Base-by-base conservation (phyloP, 2,113 vertebrate genomes). In the Dicerorhinus sumatrensis region DNA sequence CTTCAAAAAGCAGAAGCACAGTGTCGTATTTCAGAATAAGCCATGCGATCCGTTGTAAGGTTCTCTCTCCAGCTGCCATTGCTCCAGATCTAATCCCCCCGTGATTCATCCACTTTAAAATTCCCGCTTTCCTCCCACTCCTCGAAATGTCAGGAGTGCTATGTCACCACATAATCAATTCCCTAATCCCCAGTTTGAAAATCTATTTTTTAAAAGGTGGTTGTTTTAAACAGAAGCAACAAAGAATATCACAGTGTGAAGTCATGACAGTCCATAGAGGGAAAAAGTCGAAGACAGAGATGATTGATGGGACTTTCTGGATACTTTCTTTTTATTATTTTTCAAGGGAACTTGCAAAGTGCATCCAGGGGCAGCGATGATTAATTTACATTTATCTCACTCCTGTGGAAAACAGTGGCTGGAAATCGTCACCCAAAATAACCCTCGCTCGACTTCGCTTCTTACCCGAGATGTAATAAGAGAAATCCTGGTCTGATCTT, bases 41-140 rank as follows among this genome's bases (percentile, higher is more conserved):
- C 70, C 46, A 0, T 0, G 39, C 5, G 12, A 42, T 48, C 77
- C 1, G 0, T n/a, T 3, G 21, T 21, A 6, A 36, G 36, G 67
- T 29, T 51, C 36, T 18, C 31, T 36, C 63, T 48, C 70, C 86
- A 79, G 95, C 82, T 56, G 62, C 62, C 9, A 0, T 0, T 20
- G 13, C 51, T 3, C 39, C 36, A 46, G 48, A 54, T 16, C 46
- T 76, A 77, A 69, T 1, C 36, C 62, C 88, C 73, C 0, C 0
- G 36, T 67, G 87, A 77, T 8, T 76, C 97, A 77, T 6, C 86
- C 54, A 51, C 92, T 91, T 97, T 42, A 87, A 96, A 97, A 95
- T 90, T 81, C 90, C 93, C 80, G 27, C 92, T 93, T 83, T 27
- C 70, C 82, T 85, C 82, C 91, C 77, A 86, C 73, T 42, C 51